Base-by-base conservation (phyloP, 2,888 invertebrate genomes). In the Macrophya annulata region DNA sequence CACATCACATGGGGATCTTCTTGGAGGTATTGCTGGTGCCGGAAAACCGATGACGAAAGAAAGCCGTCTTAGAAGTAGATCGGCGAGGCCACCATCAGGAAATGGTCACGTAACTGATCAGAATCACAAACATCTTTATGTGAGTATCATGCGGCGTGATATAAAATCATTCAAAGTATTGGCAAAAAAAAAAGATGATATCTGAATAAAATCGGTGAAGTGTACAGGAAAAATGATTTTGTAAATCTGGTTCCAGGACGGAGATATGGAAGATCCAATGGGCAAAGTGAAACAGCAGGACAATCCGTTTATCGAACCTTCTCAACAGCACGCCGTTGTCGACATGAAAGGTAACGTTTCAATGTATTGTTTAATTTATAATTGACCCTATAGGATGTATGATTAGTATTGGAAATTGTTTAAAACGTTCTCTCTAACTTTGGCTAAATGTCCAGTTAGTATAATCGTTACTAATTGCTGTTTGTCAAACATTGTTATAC, bases 221-320 rank as follows among this genome's bases (percentile, higher is more conserved):
- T 43, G 17, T 45, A n/a, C n/a, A 25, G 9, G 43, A 45, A 21
- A 45, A 45, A 17, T 21, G n/a, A 4, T 37, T 25, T 51, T 51
- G 0, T 51, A 8, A 15, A n/a, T 10, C 21, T 62, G 43, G n/a
- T 81, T 81, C 15, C 93, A 98, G 97, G 97, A 97, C 92, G 96
- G 96, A 93, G 97, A 97, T 91, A 96, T 96, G 88, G 97, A 97
- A 93, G 97, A 97, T 93, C 97, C 97, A 93, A 95, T 96, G 91
- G 96, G 96, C 88, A 98, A 98, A 95, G 95, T 96, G 89, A 98
- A 98, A 94, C 96, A 97, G 91, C 95, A 96, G 91, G 98, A 98
- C 95, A 98, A 98, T 96, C 98, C 98, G 91, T 98, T 98, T 94
- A 97, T 98, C 92, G 98, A 98, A 94, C 96, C 96, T 93, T 96